Evolutionary conservation across 1,140 invertebrate genomes (phyloP).

Genomic region (Hyphantria cunea): DNA sequence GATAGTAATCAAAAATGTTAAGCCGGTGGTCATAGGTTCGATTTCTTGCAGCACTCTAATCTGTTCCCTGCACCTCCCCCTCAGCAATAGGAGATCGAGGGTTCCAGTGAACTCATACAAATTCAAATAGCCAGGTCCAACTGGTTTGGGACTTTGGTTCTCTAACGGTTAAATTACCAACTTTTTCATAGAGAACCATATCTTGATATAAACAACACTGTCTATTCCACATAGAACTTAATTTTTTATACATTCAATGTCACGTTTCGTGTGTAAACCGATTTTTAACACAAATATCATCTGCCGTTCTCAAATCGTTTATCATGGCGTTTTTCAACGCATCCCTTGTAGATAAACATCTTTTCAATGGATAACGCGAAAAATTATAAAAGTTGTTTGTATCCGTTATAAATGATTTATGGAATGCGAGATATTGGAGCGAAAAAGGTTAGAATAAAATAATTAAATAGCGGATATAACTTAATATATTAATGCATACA

Average conservation of each 20-base stretch:
- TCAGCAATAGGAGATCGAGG: too few species aligned
- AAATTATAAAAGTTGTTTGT: conserved; percentile 26
- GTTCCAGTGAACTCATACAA: too few species aligned
- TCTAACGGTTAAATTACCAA: too few species aligned
- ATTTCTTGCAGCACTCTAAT: too few species aligned
- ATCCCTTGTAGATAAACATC: conserved; percentile 28
- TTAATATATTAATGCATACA: neutral
- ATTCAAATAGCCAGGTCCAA: too few species aligned
- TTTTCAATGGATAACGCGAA: conserved; percentile 24
- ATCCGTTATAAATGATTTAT: conserved; percentile 28
- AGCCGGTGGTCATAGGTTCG: too few species aligned
- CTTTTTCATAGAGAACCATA: too few species aligned
- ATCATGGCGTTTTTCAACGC: conserved; percentile 25
- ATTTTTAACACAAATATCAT: conserved; percentile 24
- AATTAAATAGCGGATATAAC: neutral
- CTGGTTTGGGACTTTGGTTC: too few species aligned
- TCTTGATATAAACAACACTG: neutral
- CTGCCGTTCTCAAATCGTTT: conserved; percentile 16
- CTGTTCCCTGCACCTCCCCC: too few species aligned
- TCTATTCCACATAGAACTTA: neutral
- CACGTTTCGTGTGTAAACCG: conserved; percentile 19
- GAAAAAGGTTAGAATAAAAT: conserved; percentile 2
- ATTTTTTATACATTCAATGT: conserved; percentile 9
- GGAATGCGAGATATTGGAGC: neutral
- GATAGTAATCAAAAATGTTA: too few species aligned